Base-by-base conservation (phyloP, 1,140 invertebrate genomes). In the Achatina immaculata region DNA sequence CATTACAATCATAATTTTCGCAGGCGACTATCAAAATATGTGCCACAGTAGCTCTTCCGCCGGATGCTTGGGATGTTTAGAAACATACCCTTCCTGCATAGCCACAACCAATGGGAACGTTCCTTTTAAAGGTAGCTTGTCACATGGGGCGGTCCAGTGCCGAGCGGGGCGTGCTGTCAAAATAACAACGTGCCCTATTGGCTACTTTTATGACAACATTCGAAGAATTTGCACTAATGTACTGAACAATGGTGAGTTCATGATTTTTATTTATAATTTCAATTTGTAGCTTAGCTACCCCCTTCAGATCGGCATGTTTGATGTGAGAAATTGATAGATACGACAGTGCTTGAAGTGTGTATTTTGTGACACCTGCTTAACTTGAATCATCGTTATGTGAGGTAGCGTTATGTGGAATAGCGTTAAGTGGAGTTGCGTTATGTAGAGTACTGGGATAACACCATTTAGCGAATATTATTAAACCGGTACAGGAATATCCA, bases 201-300 rank as follows among this genome's bases (percentile, higher is more conserved):
- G 82, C 14, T 71, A 80, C 40, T 76, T 80, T 40, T 40, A 78
- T 51, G 74, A 83, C 31, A 45, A 69, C 24, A 24, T 66, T 9
- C 36, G 38, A 11, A 48, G 40, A 34, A 36, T 48, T 24, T 83
- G 82, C 38, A 74, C 58, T 21, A 21, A 77, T 0, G 21, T 65
- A 43, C 38, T 80, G 36, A 69, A 66, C 34, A 95, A 98, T 97
- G 80, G 99, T 94, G 91, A 99, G 94, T 85, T 97, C 96, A 86
- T 99, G 94, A 93, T n/a, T n/a, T n/a, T n/a, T n/a, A n/a, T n/a
- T n/a, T n/a, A n/a, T n/a, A n/a, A n/a, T n/a, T n/a, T n/a, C n/a
- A n/a, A n/a, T n/a, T n/a, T n/a, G n/a, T n/a, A n/a, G n/a, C n/a
- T n/a, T n/a, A n/a, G n/a, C n/a, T n/a, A n/a, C n/a, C n/a, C n/a